phyloP scores from a whole-genome alignment of 2,888 invertebrate species.

The Tinea pellionella region DNA sequence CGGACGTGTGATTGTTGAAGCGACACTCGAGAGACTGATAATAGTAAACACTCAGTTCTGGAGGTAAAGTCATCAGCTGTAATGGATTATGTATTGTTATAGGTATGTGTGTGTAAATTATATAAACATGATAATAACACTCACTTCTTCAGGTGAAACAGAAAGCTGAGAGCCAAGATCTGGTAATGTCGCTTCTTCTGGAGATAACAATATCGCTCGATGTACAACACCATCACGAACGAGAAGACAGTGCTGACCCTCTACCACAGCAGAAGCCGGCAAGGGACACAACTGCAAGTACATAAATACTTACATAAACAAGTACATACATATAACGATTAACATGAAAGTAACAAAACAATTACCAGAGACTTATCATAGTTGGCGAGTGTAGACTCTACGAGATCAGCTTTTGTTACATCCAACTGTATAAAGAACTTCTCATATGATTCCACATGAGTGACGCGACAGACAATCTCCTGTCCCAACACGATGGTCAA shows the following conservation, averaged over 20 bases:
- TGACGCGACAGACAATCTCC: conserved; percentile 52
- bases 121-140: conserved; percentile 17
- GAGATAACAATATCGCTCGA: conserved; percentile 47
- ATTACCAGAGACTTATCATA: conserved; percentile 41
- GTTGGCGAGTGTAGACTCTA: conserved; percentile 46
- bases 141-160: conserved; percentile 45
- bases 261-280: conserved; percentile 34
- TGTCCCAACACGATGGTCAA: conserved; percentile 55
- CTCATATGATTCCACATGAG: conserved; percentile 49
- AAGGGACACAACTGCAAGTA: conserved; percentile 40
- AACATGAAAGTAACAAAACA: too few species aligned
- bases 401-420: conserved; percentile 46
- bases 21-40: conserved; percentile 59
- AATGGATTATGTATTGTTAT: conserved; percentile 18
- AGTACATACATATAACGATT: not conserved
- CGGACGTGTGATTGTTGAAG: conserved; percentile 56
- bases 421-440: conserved; percentile 53
- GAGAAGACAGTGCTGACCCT: conserved; percentile 54
- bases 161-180: conserved; percentile 50
- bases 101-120: too few species aligned
- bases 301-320: not conserved
- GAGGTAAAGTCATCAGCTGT: conserved; percentile 66
- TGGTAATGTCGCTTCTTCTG: conserved; percentile 44
- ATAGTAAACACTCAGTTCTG: conserved; percentile 59
- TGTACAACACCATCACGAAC: conserved; percentile 43